Evolutionary conservation across 2,113 vertebrate genomes (phyloP), one percentile per base, ranked within the genome.

Genomic region (Scatophagus argus): DNA sequence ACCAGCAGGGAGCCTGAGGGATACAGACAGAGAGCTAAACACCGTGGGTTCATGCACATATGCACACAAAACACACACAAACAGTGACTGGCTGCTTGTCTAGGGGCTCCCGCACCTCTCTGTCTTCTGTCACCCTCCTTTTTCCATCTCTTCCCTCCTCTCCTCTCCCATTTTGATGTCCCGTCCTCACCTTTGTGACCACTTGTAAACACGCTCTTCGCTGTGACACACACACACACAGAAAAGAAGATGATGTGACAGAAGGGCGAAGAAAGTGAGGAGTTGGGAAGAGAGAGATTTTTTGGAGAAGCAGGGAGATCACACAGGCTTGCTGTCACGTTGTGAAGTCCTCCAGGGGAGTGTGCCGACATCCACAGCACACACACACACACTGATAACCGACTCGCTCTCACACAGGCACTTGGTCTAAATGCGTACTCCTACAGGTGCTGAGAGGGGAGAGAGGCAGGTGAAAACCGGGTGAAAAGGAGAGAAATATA

Each of bases 381-480:
- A 64, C 32, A 52, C 60, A 64, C 44, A 75, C n/a, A 21, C 23
- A 47, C 65, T 52, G 60, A 82, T 71, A 68, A 75, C 66, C 52
- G 59, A 31, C 65, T 55, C 38, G 14, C 64, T 46, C 59, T 79
- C 79, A 64, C 83, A 41, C 27, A 38, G 46, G 16, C 73, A 44
- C 79, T 67, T 17, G 80, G 81, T 90, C 66, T 87, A 73, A 74
- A 85, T 79, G 82, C 70, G 29, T 62, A 85, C 86, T 89, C 87
- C 83, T 87, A 90, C 90, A 90, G 90, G 91, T 93, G 87, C 90
- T 77, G 73, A 27, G 79, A 86, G 79, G 77, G 65, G 81, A 87
- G 78, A 60, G 76, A 73, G 67, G 70, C 68, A 77, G 79, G 74
- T 84, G 89, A 83, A 70, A 74, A 71, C 21, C 63, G 52, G 55